phyloP scores from a whole-genome alignment of 1,140 invertebrate genomes.

The Prorops nasuta region DNA sequence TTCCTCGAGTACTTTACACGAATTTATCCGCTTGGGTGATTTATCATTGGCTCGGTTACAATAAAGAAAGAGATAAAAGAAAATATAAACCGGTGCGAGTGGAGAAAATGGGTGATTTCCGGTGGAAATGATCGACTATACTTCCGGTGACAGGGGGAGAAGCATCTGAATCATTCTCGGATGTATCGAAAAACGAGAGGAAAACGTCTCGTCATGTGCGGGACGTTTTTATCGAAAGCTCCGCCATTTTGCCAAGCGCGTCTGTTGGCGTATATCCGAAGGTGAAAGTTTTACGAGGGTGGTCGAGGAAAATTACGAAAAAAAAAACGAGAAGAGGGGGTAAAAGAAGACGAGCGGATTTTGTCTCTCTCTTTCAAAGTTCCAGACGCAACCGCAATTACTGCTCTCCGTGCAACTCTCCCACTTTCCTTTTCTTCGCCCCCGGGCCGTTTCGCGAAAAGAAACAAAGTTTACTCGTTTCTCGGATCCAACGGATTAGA shows the following conservation, averaged over 20 bases:
- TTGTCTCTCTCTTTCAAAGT: constrained; percentile 26
- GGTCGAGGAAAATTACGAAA: constrained; percentile 19
- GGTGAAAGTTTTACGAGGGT: constrained; percentile 21
- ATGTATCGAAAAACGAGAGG: too few relatives aligned
- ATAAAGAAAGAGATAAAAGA: too few relatives aligned
- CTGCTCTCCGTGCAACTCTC: constrained; percentile 14
- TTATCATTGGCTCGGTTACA: too few relatives aligned
- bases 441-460: constrained; percentile 2
- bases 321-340: background rate
- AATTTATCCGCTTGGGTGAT: too few relatives aligned
- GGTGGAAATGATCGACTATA: too few relatives aligned
- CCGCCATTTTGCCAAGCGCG: background rate
- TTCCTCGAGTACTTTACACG: too few relatives aligned
- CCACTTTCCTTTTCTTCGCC: background rate
- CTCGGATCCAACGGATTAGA: constrained; percentile 12
- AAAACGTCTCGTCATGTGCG: constrained; percentile 6
- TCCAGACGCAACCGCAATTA: constrained; percentile 18
- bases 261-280: constrained; percentile 5
- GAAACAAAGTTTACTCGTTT: constrained; percentile 26
- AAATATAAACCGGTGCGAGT: too few relatives aligned
- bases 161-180: too few relatives aligned
- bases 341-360: constrained; percentile 3
- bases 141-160: too few relatives aligned
- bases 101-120: too few relatives aligned
- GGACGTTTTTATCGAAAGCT: background rate